These are phyloP conservation scores for Dicranocentrus wangi DNA, from an alignment of 2,888 invertebrate genomes.

Conservation along the genomic window DNA sequence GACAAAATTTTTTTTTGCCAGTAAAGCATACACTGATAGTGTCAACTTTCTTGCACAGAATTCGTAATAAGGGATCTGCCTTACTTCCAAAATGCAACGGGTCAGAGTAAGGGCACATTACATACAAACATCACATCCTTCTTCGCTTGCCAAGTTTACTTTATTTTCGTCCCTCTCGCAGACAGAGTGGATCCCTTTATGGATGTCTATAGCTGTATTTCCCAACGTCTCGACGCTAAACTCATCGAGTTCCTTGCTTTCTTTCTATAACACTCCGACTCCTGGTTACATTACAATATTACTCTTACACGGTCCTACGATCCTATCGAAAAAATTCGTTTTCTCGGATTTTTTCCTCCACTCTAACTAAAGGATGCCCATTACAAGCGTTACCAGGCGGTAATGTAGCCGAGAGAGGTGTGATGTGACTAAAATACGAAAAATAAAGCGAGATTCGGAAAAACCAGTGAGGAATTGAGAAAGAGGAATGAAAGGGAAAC, in stretches of 20 bases:
- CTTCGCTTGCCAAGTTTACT: not conserved
- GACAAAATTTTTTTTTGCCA: too few relatives aligned
- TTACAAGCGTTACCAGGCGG: constrained; percentile 54
- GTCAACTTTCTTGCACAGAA: constrained; percentile 39
- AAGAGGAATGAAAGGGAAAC: constrained; percentile 19
- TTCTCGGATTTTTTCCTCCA: constrained; percentile 1
- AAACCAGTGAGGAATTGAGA: constrained; percentile 15
- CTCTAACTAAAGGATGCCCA: constrained; percentile 42
- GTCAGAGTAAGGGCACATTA: not conserved
- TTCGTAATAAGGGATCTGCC: constrained; percentile 34
- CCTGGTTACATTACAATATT: too few relatives aligned
- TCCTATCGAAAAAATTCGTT: constrained; percentile 37
- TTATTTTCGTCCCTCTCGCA: too few relatives aligned
- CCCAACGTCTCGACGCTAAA: too few relatives aligned
- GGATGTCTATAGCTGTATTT: too few relatives aligned
- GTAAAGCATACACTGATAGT: constrained; percentile 1
- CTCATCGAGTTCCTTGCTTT: too few relatives aligned
- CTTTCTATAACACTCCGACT: too few relatives aligned
- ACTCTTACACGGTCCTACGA: too few relatives aligned
- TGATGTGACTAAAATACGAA: constrained; percentile 66
- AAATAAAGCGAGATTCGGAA: too few relatives aligned
- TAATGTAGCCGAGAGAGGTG: constrained; percentile 44
- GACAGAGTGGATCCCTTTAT: too few relatives aligned
- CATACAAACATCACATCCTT: not conserved
- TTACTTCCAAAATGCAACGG: not conserved